Base-by-base conservation (phyloP, 1,140 invertebrate genomes). In the Bombus confusus region DNA sequence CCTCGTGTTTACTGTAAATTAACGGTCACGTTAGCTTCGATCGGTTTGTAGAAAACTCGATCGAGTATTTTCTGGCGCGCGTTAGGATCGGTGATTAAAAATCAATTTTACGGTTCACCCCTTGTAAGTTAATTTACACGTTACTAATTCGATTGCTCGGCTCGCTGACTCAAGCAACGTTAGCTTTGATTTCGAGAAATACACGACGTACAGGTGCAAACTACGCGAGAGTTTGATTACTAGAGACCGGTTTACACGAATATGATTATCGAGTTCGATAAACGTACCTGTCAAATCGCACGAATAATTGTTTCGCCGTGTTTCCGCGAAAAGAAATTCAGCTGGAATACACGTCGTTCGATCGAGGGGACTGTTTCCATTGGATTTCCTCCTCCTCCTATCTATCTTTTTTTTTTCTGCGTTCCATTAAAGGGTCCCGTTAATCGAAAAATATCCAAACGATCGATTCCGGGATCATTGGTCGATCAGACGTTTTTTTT, bases 141-240 rank as follows among this genome's bases (percentile, higher is more conserved):
- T 57, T 15, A 28, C 47, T 75, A 57, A 75, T 75, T 75, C 73
- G 31, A 41, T 74, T 74, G 0, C 72, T 47, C 41, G 72, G 71
- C 39, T 72, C 39, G 39, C 39, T 72, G 39, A 39, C 25, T 39
- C 25, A 39, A 39, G 69, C 25, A 18, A 28, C 25, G 12, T 39
- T 72, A 72, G 41, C 39, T 41, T 72, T 18, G 28, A 72, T 72
- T 72, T 28, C 71, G 13, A 72, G 39, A 41, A 72, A 72, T n/a
- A n/a, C 18, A 8, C 9, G 37, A 41, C 31, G 71, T 4, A 41
- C 13, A 3, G 13, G 39, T 72, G 41, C 28, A 72, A 39, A 28
- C 8, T 41, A 28, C 39, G 28, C 39, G 28, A 18, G 5, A 15
- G 6, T 28, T 13, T n/a, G 13, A 28, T 72, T n/a, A n/a, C 28